Percentiles rank a stretch among this genome's conserved stretches.
These are phyloP conservation scores for Paratrypauchen microcephalus DNA, from an alignment of 2,797 vertebrate species.

Conservation along the genomic window DNA sequence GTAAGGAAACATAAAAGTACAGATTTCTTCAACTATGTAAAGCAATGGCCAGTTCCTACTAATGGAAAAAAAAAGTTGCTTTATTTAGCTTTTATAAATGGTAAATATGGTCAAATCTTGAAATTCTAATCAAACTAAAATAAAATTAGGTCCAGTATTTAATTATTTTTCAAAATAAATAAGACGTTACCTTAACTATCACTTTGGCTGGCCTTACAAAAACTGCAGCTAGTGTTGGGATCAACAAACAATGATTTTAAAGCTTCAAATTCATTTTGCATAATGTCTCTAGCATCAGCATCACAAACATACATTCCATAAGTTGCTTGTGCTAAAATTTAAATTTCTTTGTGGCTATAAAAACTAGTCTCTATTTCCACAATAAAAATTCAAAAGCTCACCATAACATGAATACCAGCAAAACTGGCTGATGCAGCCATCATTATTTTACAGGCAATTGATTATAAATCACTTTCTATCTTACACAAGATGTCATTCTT, in stretches of 20 bases:
- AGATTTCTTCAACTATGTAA: constrained; percentile 18
- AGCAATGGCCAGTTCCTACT: constrained; percentile 40
- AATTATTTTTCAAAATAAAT: constrained; percentile 67
- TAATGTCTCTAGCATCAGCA: constrained; percentile 70
- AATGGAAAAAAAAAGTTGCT: constrained; percentile 28
- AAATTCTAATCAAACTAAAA: constrained; percentile 32
- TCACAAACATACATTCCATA: constrained; percentile 74
- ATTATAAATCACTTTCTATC: constrained; percentile 53
- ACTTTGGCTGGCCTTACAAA: constrained; percentile 61
- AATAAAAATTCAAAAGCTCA: constrained; percentile 52
- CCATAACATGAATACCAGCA: constrained; percentile 70
- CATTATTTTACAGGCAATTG: constrained; percentile 61
- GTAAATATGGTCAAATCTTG: constrained; percentile 24
- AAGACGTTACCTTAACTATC: constrained; percentile 62
- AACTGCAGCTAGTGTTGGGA: constrained; percentile 51
- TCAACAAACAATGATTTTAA: constrained; percentile 60
- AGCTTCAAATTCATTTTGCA: constrained; percentile 78
- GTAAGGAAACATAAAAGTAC: constrained; percentile 1
- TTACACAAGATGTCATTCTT: constrained; percentile 53
- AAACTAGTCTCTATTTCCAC: constrained; percentile 44
- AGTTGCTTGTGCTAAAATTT: constrained; percentile 72
- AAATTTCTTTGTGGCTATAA: constrained; percentile 71
- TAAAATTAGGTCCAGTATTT: constrained; percentile 44
- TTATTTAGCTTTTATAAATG: constrained; percentile 28
- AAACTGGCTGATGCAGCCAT: constrained; percentile 79